Evolutionary conservation across 1,140 invertebrate genomes (phyloP).

Genomic region (Hypsibius dujardini): DNA sequence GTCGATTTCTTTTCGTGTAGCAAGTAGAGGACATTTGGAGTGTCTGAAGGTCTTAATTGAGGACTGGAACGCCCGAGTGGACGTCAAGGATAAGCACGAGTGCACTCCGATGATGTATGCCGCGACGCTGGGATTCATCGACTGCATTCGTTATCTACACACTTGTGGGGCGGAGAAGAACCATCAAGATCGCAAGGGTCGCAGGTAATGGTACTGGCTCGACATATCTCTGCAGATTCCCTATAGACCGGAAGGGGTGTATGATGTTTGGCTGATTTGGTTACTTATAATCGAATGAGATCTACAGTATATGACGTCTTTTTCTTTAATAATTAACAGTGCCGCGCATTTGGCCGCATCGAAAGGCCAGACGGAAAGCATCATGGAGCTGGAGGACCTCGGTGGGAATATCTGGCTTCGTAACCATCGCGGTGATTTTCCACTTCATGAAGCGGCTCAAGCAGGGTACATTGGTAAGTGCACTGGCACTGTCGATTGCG

Average conservation of each 20-base stretch:
- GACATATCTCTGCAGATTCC: no score
- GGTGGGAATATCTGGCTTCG: conserved; percentile 76
- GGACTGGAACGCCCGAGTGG: conserved; percentile 66
- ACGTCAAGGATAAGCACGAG: conserved; percentile 63
- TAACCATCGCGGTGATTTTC: conserved; percentile 72
- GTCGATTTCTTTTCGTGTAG: conserved; percentile 39
- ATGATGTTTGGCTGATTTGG: no score
- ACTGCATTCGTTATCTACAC: conserved; percentile 70
- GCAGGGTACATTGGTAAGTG: conserved; percentile 56
- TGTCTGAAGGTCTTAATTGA: conserved; percentile 73
- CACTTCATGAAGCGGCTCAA: conserved; percentile 80
- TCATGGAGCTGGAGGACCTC: conserved; percentile 54
- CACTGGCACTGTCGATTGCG: not conserved
- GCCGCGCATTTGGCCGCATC: conserved; percentile 70
- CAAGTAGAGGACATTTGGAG: conserved; percentile 76
- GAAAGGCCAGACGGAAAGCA: conserved; percentile 73
- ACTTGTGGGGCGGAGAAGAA: conserved; percentile 73
- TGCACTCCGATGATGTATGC: conserved; percentile 91
- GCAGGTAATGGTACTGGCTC: conserved; percentile 41
- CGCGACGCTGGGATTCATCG: conserved; percentile 79
- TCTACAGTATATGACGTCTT: no score
- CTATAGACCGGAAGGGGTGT: no score
- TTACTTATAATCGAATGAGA: no score
- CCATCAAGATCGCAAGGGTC: conserved; percentile 71
- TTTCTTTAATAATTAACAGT: not conserved